Percentiles rank a stretch among this genome's conserved stretches.
Evolutionary conservation across 2,888 invertebrate species (phyloP).

Genomic region (Chloromyia formosa): DNA sequence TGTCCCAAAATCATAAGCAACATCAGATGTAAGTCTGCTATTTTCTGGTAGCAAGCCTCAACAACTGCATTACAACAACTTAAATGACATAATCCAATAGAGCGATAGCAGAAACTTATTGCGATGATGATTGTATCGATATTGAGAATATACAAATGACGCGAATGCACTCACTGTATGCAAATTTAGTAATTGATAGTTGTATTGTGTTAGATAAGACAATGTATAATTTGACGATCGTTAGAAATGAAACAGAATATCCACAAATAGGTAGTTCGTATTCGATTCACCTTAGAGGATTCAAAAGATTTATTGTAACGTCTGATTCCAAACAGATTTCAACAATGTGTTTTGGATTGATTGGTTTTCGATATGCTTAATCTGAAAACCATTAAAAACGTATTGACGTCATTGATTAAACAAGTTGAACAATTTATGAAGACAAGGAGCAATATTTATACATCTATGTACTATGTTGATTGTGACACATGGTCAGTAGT

Average conservation of each 20-base stretch:
- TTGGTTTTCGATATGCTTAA: not conserved
- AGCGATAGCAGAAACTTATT: not conserved
- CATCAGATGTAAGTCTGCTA: too few relatives aligned
- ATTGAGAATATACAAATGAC: conserved; percentile 16
- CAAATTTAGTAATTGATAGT: conserved; percentile 41
- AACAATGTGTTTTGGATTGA: not conserved
- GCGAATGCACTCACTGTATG: conserved; percentile 34
- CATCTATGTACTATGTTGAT: too few relatives aligned
- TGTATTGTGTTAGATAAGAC: conserved; percentile 39
- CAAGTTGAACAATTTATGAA: not conserved
- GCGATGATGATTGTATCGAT: conserved; percentile 23
- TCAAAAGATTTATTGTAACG: too few relatives aligned
- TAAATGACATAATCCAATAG: conserved; percentile 5
- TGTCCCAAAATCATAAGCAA: too few relatives aligned
- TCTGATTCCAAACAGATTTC: too few relatives aligned
- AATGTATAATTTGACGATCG: conserved; percentile 17
- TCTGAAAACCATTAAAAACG: not conserved
- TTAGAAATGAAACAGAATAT: conserved; percentile 13
- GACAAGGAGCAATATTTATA: not conserved
- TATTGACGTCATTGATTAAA: conserved; percentile 1
- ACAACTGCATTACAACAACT: too few relatives aligned
- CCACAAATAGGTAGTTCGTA: not conserved
- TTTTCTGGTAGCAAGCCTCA: too few relatives aligned
- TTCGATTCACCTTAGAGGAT: too few relatives aligned
- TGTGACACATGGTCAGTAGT: too few relatives aligned